A percentile compares a stretch with the other conserved stretches of the same genome.
These are phyloP conservation scores for Barbus barbus DNA, from an alignment of 2,113 vertebrate genomes.

Conservation along the genomic window DNA sequence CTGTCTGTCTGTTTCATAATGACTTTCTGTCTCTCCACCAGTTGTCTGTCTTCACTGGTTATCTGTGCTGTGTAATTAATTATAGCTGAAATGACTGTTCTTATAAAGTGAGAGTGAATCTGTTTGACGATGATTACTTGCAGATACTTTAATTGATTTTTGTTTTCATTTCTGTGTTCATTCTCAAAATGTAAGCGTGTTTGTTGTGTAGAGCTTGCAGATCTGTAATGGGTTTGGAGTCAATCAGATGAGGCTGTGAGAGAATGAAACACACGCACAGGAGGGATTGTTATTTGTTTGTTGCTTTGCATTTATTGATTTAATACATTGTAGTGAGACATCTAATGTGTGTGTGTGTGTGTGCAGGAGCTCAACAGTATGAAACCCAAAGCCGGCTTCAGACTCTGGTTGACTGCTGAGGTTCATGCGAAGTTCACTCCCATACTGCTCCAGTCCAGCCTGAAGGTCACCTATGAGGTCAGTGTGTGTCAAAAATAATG, in stretches of 20 bases:
- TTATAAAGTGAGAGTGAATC: not conserved
- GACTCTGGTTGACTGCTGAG: constrained; percentile 96
- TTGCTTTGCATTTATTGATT: constrained; percentile 28
- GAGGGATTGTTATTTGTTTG: not conserved
- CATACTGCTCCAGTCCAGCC: constrained; percentile 92
- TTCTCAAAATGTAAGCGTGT: not conserved
- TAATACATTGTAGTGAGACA: constrained; percentile 12
- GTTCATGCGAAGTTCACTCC: constrained; percentile 90
- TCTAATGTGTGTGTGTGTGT: constrained; percentile 30
- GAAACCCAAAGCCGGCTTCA: constrained; percentile 87
- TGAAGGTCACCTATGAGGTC: constrained; percentile 98
- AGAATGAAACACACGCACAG: too few species aligned
- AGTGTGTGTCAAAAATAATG: not conserved
- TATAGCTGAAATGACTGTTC: constrained; percentile 3
- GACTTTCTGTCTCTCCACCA: not conserved
- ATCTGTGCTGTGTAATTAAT: not conserved
- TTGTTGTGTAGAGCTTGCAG: constrained; percentile 4
- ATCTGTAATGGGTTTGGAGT: constrained; percentile 10
- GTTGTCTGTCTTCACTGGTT: not conserved
- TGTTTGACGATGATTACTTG: not conserved
- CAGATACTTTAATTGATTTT: constrained; percentile 27
- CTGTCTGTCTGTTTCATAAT: too few species aligned
- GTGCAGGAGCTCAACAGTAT: constrained; percentile 89
- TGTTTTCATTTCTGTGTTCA: constrained; percentile 10
- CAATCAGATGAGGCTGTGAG: too few species aligned